Evolutionary conservation across 1,140 invertebrate species (phyloP), one percentile per base, ranked within the genome.

Genomic region (Drosophila repletoides): DNA sequence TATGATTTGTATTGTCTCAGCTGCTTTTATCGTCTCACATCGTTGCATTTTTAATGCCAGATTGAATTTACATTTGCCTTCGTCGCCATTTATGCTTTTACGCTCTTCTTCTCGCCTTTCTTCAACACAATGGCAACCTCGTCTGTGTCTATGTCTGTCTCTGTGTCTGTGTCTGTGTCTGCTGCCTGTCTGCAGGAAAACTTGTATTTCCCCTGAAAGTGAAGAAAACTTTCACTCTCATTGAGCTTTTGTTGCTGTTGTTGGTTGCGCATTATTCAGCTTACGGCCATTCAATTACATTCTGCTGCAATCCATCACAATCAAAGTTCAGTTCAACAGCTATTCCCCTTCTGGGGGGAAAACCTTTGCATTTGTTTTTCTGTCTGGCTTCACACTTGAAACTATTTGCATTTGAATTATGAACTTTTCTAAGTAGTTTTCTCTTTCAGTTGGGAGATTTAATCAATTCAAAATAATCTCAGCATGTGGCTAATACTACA

Each of bases 141-240:
- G n/a, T n/a, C n/a, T n/a, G n/a, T n/a, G n/a, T n/a, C n/a, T n/a
- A n/a, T n/a, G n/a, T n/a, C n/a, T n/a, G n/a, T n/a, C 46, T 24
- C 22, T 53, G n/a, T 53, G 22, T 4, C n/a, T n/a, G n/a, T n/a
- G n/a, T n/a, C n/a, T n/a, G n/a, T 76, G 76, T 80, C 76, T 81
- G 53, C 34, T 5, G 2, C 21, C 60, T 73, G 79, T 83, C 80
- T 83, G 75, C 51, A 5, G 52, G 3, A 19, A 41, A 60, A 49
- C 26, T 45, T 53, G 26, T 9, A 38, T 19, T 36, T 29, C 43
- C 5, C 19, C 17, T 38, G 33, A 48, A 72, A 77, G 68, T 68
- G n/a, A n/a, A n/a, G 70, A 74, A 86, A 84, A 86, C 79, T 84
- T 75, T 83, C 79, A 21, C 77, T 77, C n/a, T n/a, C n/a, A n/a